These are phyloP conservation scores for Plecotus auritus DNA, from an alignment of 2,113 vertebrate genomes.

Conservation along the genomic window DNA sequence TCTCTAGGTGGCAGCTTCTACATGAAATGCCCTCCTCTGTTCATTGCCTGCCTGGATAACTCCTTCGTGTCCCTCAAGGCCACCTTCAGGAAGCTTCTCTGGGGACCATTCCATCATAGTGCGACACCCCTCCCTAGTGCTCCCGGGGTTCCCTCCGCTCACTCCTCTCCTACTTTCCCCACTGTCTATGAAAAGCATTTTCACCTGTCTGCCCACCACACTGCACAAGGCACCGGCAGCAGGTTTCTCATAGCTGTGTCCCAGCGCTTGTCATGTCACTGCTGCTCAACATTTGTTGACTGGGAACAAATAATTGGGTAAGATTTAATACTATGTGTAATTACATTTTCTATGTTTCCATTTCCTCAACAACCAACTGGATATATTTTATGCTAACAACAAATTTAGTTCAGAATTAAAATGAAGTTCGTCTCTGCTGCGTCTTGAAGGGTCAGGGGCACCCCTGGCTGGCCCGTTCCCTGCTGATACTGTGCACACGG, in stretches of 20 bases:
- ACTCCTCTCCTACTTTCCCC: not conserved
- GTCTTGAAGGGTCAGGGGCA: not conserved
- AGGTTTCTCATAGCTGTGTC: not conserved
- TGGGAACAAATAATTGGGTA: not conserved
- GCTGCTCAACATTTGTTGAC: not conserved
- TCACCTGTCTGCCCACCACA: too few relatives aligned
- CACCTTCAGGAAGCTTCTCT: not conserved
- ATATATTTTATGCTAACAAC: not conserved
- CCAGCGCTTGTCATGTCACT: not conserved
- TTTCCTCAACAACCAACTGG: not conserved
- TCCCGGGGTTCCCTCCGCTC: not conserved
- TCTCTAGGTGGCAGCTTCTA: not conserved
- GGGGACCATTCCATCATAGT: not conserved
- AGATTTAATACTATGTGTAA: not conserved
- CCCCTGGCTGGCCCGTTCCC: too few relatives aligned
- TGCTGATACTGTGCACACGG: fast-evolving
- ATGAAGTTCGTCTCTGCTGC: not conserved
- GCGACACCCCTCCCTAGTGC: not conserved
- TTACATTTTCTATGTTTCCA: not conserved
- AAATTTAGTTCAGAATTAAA: not conserved
- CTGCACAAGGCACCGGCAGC: fast-evolving
- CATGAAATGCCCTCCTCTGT: not conserved
- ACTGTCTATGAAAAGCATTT: not conserved
- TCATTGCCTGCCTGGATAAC: not conserved
- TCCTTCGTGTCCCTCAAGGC: not conserved